Conservation (phyloP, 2,797 vertebrate genomes). For the Calcarius lapponicus region DNA sequence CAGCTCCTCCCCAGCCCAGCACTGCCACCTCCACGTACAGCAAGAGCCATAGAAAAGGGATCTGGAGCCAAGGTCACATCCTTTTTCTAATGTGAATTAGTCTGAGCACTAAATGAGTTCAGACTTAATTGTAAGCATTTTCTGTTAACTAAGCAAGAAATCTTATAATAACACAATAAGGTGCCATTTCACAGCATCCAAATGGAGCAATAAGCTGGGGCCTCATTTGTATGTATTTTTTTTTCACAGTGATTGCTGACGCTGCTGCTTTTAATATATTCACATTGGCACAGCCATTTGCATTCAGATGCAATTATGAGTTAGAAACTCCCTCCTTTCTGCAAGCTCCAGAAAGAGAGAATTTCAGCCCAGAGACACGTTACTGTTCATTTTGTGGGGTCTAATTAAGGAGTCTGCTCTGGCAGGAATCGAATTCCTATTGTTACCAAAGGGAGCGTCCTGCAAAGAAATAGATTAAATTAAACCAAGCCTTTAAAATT, state of each 20-base stretch:
- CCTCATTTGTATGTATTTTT: conserved; percentile 71
- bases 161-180: conserved; percentile 70
- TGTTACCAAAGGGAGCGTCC: conserved; percentile 68
- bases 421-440: conserved; percentile 74
- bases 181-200: conserved; percentile 64
- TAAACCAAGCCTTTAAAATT: conserved; percentile 51
- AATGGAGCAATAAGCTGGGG: conserved; percentile 66
- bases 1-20: background rate
- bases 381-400: conserved; percentile 75
- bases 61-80: background rate
- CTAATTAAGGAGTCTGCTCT: conserved; percentile 75
- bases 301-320: conserved; percentile 76
- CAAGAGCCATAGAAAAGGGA: background rate
- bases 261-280: conserved; percentile 76
- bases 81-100: conserved; percentile 56
- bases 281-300: conserved; percentile 72
- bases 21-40: background rate
- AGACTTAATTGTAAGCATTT: conserved; percentile 66
- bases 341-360: conserved; percentile 68
- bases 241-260: conserved; percentile 69
- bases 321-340: conserved; percentile 71
- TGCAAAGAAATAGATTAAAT: conserved; percentile 66
- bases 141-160: conserved; percentile 72
- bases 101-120: conserved; percentile 61
- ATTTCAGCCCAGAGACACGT: conserved; percentile 73